Evolutionary conservation across 2,797 vertebrate genomes (phyloP).

Genomic region (Crypturellus tataupa): DNA sequence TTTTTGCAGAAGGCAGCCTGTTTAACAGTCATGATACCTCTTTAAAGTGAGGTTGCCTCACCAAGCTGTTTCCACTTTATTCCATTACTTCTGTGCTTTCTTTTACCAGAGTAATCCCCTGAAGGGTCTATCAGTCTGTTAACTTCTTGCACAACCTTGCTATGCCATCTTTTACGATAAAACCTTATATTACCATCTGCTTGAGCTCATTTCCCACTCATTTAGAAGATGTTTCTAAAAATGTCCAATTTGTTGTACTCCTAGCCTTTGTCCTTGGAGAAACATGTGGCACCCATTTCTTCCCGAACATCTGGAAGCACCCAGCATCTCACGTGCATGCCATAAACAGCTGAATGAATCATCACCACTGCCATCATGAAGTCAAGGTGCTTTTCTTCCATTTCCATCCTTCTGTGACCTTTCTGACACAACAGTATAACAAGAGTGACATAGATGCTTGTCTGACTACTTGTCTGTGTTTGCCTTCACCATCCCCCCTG

Average conservation of each 20-base stretch:
- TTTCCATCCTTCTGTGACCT: not conserved
- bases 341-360: not conserved
- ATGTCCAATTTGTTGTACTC: not conserved
- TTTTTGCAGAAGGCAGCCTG: not conserved
- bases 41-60: not conserved
- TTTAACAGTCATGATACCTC: not conserved
- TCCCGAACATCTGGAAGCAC: not conserved
- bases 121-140: not conserved
- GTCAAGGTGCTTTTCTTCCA: not conserved
- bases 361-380: not conserved
- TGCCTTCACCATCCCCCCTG: not conserved
- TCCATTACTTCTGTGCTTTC: not conserved
- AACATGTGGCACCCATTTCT: not conserved
- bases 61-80: not conserved
- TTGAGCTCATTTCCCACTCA: not conserved
- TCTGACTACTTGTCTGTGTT: fast-evolving
- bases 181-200: not conserved
- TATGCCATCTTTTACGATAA: not conserved
- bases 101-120: not conserved
- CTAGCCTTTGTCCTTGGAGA: not conserved
- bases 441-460: not conserved
- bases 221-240: not conserved
- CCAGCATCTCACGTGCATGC: not conserved
- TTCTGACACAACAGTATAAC: not conserved
- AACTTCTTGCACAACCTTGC: not conserved